phyloP scores from a whole-genome alignment of 92 coral and sea anemone genomes.

The Actinostola sp. region DNA sequence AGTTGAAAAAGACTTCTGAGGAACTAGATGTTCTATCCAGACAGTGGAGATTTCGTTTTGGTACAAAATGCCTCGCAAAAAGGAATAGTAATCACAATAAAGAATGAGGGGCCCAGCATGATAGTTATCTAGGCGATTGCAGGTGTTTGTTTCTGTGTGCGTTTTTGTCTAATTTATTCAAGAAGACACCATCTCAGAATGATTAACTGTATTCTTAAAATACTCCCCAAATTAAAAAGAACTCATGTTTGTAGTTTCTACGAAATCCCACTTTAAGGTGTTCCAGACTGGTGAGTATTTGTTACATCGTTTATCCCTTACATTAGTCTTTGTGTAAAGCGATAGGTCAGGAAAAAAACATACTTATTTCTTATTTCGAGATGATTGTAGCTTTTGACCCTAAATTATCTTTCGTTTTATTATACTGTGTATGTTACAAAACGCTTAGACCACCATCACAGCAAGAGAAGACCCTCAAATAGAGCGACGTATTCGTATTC shows the following conservation, averaged over 20 bases:
- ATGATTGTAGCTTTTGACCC: slow-evolving; percentile 32
- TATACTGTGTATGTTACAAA: slow-evolving; percentile 35
- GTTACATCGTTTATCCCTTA: background rate
- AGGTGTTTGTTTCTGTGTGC: slow-evolving; percentile 16
- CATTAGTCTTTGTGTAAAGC: slow-evolving; percentile 10
- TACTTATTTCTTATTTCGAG: slow-evolving; percentile 16
- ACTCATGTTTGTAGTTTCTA: background rate
- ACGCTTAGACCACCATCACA: slow-evolving; percentile 33
- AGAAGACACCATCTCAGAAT: slow-evolving; percentile 10
- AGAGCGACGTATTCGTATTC: background rate
- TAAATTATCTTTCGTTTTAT: slow-evolving; percentile 32
- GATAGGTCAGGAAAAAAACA: slow-evolving; percentile 31
- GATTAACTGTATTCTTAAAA: background rate
- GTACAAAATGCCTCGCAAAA: background rate
- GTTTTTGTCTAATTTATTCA: slow-evolving; percentile 18
- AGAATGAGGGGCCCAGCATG: slow-evolving; percentile 31
- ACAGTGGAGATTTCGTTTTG: slow-evolving; percentile 1
- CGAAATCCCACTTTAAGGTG: background rate
- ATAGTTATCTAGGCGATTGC: slow-evolving; percentile 26
- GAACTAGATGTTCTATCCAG: background rate
- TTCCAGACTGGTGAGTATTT: background rate
- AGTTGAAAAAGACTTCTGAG: too few species aligned
- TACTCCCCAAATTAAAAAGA: background rate
- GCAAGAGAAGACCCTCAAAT: slow-evolving; percentile 23
- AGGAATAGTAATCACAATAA: slow-evolving; percentile 16